Evolutionary conservation across 2,113 vertebrate genomes (phyloP).

Genomic region (Plotosus lineatus): DNA sequence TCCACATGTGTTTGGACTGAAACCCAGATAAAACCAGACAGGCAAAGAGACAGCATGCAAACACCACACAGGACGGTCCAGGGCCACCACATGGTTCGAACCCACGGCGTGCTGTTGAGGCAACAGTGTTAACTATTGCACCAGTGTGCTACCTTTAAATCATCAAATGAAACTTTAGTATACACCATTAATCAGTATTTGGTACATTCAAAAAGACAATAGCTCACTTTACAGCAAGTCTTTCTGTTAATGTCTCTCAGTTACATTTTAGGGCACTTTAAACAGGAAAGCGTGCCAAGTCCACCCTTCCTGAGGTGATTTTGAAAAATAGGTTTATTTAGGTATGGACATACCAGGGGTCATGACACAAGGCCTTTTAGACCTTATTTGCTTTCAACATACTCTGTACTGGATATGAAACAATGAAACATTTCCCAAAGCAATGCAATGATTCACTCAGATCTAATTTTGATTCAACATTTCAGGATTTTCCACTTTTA

Average conservation of each 20-base stretch:
- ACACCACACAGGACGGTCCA: too few species aligned
- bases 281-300: neutral
- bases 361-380: neutral
- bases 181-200: neutral
- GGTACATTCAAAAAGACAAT: neutral
- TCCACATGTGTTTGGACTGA: too few species aligned
- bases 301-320: constrained; percentile 1
- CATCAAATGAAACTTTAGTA: neutral
- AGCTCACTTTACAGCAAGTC: neutral
- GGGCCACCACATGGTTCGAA: too few species aligned
- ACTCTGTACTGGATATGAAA: neutral
- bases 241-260: neutral
- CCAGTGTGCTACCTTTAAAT: too few species aligned
- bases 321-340: neutral
- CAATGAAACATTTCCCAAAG: neutral
- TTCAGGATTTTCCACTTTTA: neutral
- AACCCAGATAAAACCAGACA: too few species aligned
- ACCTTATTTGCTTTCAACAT: neutral
- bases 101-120: too few species aligned
- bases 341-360: neutral
- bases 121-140: too few species aligned
- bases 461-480: neutral
- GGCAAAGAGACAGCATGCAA: too few species aligned
- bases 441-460: neutral
- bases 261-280: neutral